A percentile compares a stretch with the other conserved stretches of the same genome.
phyloP scores from a whole-genome alignment of 2,888 invertebrate species.

The Rotaria macrura region DNA sequence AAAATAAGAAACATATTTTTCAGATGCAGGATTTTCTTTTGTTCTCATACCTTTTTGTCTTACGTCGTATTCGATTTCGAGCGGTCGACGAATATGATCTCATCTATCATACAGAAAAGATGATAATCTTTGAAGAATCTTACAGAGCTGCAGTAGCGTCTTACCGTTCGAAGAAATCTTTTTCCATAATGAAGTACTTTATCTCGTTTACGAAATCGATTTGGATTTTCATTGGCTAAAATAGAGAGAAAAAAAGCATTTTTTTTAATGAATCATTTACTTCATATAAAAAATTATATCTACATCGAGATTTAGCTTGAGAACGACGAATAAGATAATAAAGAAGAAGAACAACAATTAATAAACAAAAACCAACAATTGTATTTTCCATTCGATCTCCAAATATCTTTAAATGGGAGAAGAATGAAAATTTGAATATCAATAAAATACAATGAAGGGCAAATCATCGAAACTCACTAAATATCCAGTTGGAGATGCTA shows the following conservation, averaged over 20 bases:
- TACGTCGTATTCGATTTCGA: neutral
- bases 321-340: conserved; percentile 15
- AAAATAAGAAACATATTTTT: neutral
- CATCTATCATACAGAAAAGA: neutral
- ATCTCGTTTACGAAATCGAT: conserved; percentile 31
- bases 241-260: neutral
- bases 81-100: neutral
- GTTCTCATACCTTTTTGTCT: neutral
- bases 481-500: neutral
- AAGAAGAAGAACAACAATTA: neutral
- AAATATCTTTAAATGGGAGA: neutral
- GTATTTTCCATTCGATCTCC: neutral
- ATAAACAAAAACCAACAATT: conserved; percentile 16
- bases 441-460: neutral
- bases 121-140: neutral
- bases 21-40: neutral
- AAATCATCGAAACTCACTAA: neutral
- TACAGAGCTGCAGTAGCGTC: neutral
- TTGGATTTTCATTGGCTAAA: neutral
- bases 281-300: neutral
- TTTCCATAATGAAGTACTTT: conserved; percentile 31
- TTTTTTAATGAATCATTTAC: too few relatives aligned
- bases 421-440: neutral
- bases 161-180: conserved; percentile 31
- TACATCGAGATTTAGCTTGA: neutral